Evolutionary conservation across 2,888 invertebrate species (phyloP).

Genomic region (Lasioglossum figueresi): DNA sequence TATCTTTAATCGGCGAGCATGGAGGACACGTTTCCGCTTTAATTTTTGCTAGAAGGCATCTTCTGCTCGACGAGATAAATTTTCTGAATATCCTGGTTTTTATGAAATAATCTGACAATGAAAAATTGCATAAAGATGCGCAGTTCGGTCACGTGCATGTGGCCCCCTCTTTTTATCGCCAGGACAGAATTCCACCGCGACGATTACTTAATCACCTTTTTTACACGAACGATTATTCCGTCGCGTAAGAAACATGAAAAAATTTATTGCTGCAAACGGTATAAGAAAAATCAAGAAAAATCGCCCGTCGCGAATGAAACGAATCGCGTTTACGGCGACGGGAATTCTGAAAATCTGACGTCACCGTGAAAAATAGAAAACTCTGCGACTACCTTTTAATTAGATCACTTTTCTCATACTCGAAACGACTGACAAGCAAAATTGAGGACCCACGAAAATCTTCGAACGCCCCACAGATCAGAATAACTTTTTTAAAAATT

Average conservation of each 20-base stretch:
- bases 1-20: not conserved
- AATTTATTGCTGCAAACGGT: not conserved
- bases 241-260: not conserved
- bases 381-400: not conserved
- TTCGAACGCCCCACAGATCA: not conserved
- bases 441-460: too few species aligned
- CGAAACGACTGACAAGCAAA: too few species aligned
- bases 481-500: not conserved
- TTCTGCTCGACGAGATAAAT: not conserved
- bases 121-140: not conserved
- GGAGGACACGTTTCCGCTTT: not conserved
- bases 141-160: not conserved
- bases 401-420: too few species aligned
- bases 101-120: not conserved
- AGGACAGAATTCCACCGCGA: not conserved
- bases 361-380: not conserved
- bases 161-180: not conserved
- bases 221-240: not conserved
- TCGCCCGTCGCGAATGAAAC: not conserved
- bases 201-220: slow-evolving; percentile 4
- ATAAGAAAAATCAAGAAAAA: not conserved
- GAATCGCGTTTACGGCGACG: not conserved
- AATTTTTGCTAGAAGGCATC: not conserved
- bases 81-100: not conserved
- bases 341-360: not conserved